Evolutionary conservation across 2,888 invertebrate species (phyloP), one percentile per base, ranked within the genome.

Genomic region (Mythimna loreyi): DNA sequence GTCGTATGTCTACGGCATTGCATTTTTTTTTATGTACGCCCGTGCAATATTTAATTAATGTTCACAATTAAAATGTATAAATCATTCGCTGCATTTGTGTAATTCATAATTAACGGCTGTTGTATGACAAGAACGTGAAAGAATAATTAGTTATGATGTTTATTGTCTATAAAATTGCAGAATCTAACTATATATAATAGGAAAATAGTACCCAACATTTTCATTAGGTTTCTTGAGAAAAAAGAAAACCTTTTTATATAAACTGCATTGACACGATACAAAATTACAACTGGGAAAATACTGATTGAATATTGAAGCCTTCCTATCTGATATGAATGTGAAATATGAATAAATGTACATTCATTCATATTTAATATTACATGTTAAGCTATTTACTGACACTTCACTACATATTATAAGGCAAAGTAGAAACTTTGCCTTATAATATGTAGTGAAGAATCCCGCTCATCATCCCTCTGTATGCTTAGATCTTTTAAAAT

Each of bases 11-110:
- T 56, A 28, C 53, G 60, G 28, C 52, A 69, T 55, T 43, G 65
- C 56, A 69, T 62, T 40, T 62, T 62, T 72, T 40, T 59, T 64
- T 45, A 57, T 23, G 21, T 19, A 30, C 13, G 19, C 40, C 9
- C 56, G 9, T 50, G 64, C 62, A 59, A 62, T 62, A 73, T 67
- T 59, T 28, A 57, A 58, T 60, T 3, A 57, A 57, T 65, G 58
- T 19, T 47, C 47, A 63, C 11, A 70, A 69, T 72, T 57, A 58
- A 65, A 3, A 3, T 67, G 9, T 23, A 65, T 66, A 47, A 56
- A 66, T 25, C 57, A 67, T 70, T 59, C 7, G 16, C 19, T 2
- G 11, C 25, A 53, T 23, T 45, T 43, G 21, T 58, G 52, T 47
- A 61, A 49, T 56, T 72, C 21, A 56, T 61, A 57, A 73, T 40